These are phyloP conservation scores for Aurelia aurita complex sp. Pacific DNA, from an alignment of 30 jellyfish, hydroid and myxozoan genomes.

Conservation along the genomic window DNA sequence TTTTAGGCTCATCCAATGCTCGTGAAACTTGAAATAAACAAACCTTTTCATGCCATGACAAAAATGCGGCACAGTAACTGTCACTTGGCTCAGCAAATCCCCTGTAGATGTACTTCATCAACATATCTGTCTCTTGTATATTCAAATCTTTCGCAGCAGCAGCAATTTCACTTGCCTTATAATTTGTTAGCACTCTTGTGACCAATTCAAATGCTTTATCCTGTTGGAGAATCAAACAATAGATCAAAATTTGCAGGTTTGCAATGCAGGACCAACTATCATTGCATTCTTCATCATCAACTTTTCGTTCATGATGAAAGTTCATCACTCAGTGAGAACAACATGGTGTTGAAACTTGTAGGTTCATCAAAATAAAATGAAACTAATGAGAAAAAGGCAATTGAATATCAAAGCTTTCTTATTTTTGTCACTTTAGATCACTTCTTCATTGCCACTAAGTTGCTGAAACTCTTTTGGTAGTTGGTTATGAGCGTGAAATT, in stretches of 20 bases:
- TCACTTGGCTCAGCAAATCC: conserved; percentile 98
- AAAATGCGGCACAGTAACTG: conserved; percentile 80
- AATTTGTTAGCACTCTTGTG: conserved; percentile 82
- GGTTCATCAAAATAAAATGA: no score
- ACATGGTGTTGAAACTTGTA: no score
- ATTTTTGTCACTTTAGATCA: no score
- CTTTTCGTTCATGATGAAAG: not conserved
- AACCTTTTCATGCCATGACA: conserved; percentile 99
- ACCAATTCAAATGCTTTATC: conserved; percentile 80
- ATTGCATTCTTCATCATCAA: not conserved
- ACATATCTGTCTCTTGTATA: conserved; percentile 68
- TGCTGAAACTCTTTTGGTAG: no score
- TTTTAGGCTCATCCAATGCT: no score
- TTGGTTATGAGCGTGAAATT: no score
- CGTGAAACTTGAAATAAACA: not conserved
- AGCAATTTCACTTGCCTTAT: conserved; percentile 85
- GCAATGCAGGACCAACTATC: not conserved
- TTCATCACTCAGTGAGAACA: no score
- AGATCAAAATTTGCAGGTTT: not conserved
- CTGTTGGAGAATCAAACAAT: conserved; percentile 22
- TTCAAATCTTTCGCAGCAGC: conserved; percentile 69
- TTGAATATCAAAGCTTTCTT: no score
- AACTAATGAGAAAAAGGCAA: no score
- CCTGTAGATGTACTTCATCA: conserved; percentile 88
- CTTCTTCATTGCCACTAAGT: no score